Base-by-base conservation (phyloP, 1,140 invertebrate species). In the Sesamia nonagrioides region DNA sequence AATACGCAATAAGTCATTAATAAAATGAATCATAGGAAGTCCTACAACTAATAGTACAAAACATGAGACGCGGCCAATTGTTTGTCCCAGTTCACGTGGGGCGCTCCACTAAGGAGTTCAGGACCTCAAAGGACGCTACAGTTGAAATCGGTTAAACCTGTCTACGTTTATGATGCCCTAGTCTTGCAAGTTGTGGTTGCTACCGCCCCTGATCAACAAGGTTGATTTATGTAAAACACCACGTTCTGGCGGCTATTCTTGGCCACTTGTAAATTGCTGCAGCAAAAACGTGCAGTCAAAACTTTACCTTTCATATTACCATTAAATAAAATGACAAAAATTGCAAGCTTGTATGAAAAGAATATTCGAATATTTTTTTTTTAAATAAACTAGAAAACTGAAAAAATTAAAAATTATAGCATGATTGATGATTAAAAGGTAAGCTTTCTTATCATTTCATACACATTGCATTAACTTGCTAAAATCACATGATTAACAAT, bases 11-110 rank as follows among this genome's bases (percentile, higher is more conserved):
- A 89, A 85, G 56, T 88, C 81, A 85, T 58, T 74, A 78, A 78
- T 79, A 79, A 82, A 81, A 83, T 88, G 86, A 90, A 81, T 90
- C 86, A 90, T 81, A 88, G 84, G 82, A 85, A 84, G 82, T 84
- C 50, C 54, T 79, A 81, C 27, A 54, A 80, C 76, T 56, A 18
- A 21, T n/a, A 58, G 58, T 68, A 58, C 15, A 37, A 73, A 72
- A 74, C 18, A 21, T 3, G 5, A 45, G 56, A 7, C 37, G 72
- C 40, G 40, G 45, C 40, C 21, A 42, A 61, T 74, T 74, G 72
- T 74, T 75, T 61, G 72, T 61, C 58, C 72, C 42, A 75, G 56
- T 75, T 75, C 58, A 74, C 54, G 56, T 50, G 58, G 58, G 72
- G 56, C 21, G 56, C 40, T 48, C 13, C 58, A 40, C 54, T 33